Conservation (phyloP, 2,797 vertebrate genomes). For the Helarctos malayanus region DNA sequence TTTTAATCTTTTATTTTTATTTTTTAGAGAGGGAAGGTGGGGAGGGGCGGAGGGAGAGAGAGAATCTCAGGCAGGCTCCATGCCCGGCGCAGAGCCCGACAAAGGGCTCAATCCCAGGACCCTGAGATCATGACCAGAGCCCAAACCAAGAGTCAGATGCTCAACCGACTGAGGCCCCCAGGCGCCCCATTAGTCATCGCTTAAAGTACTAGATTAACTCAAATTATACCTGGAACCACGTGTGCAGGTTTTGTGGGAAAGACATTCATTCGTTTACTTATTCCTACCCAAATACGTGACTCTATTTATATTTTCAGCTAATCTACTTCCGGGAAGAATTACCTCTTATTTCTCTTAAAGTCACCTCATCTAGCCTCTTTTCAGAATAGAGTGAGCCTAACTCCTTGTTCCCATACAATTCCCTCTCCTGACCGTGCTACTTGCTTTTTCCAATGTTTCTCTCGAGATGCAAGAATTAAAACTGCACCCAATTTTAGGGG, state of each 20-base stretch:
- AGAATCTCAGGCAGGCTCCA: neutral
- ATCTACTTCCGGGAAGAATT: neutral
- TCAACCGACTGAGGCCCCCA: neutral
- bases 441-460: neutral
- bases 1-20: neutral
- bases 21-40: neutral
- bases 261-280: neutral
- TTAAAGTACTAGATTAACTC: neutral
- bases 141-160: neutral
- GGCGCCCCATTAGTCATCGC: too few relatives aligned
- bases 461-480: neutral
- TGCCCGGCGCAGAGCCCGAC: accelerated
- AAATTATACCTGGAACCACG: neutral
- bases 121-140: neutral
- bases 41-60: neutral
- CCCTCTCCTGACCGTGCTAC: neutral
- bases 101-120: neutral
- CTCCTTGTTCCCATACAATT: neutral
- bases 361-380: too few relatives aligned
- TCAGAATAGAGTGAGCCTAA: neutral
- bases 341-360: accelerated
- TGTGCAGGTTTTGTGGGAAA: neutral
- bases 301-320: accelerated
- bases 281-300: neutral
- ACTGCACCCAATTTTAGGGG: neutral